These are phyloP conservation scores for Xanthorhoe designata DNA, from an alignment of 2,888 invertebrate species.

Conservation along the genomic window DNA sequence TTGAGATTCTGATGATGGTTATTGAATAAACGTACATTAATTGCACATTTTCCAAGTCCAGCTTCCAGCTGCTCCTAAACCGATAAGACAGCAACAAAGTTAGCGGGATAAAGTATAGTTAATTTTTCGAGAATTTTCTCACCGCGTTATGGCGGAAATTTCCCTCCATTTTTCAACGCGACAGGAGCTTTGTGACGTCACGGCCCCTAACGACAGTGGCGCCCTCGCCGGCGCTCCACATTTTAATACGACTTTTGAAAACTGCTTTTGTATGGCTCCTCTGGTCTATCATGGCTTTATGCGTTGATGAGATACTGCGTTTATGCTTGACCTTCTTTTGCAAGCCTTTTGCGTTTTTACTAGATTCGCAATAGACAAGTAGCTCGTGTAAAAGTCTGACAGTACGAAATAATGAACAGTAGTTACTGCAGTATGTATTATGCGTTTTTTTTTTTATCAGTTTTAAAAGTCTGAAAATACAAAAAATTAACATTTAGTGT, in stretches of 20 bases:
- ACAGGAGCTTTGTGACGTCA: constrained; percentile 10
- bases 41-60: background rate
- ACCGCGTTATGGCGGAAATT: background rate
- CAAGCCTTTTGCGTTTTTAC: too few species aligned
- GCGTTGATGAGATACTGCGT: background rate
- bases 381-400: too few species aligned
- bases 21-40: too few species aligned
- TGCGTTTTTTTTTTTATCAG: too few species aligned
- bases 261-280: constrained; percentile 4
- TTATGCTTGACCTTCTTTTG: background rate
- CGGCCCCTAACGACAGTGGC: background rate
- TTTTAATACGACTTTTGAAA: constrained; percentile 1
- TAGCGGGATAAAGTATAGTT: background rate
- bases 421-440: too few species aligned
- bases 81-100: background rate
- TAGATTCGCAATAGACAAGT: too few species aligned
- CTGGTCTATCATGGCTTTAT: background rate
- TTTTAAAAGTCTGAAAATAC: too few species aligned
- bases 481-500: too few species aligned
- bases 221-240: background rate
- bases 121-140: background rate
- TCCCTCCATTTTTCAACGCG: constrained; percentile 4
- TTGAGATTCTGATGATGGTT: too few species aligned
- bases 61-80: background rate
- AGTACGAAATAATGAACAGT: too few species aligned